Base-by-base conservation (phyloP, 2,888 invertebrate genomes). In the Tinea trinotella region DNA sequence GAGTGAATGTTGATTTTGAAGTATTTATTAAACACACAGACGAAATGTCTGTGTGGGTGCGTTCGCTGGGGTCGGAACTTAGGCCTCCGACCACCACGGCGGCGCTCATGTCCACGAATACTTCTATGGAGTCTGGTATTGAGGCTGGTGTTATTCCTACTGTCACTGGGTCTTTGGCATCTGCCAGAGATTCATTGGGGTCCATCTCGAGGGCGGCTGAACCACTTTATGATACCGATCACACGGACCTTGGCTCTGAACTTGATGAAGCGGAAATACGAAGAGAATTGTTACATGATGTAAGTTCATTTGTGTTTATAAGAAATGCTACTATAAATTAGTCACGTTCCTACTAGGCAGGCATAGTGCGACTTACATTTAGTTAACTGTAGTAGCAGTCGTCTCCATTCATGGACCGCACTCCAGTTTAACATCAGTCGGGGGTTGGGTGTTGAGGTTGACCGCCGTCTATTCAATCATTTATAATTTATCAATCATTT, bases 241-340 rank as follows among this genome's bases (percentile, higher is more conserved):
- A 93, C 65, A 93, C 93, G 15, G 93, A 93, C 72, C 87, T 93
- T 54, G 92, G 90, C 58, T 94, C 93, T 53, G 94, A 94, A 67
- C 79, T 90, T 60, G 94, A 94, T 73, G 94, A 94, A 71, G 90
- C 91, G 30, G 93, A 94, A 70, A 87, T 93, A 62, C 88, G 92
- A 56, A 84, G 92, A 64, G 92, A 92, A 75, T 83, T 95, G 66
- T 87, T 95, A 64, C 91, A 93, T 74, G 94, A 94, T 81, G 94
- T 94, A 76, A 90, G 93, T 88, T 58, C 59, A 64, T 65, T 67
- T 57, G 30, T 48, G 20, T 54, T n/a, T n/a, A n/a, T n/a, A n/a
- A n/a, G n/a, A n/a, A n/a, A n/a, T n/a, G n/a, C n/a, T 40, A 15
- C 13, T 54, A 9, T 48, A 46, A 55, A 35, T n/a, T 52, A 52